phyloP scores from a whole-genome alignment of 2,797 vertebrate genomes.

The Epinephelus coioides region DNA sequence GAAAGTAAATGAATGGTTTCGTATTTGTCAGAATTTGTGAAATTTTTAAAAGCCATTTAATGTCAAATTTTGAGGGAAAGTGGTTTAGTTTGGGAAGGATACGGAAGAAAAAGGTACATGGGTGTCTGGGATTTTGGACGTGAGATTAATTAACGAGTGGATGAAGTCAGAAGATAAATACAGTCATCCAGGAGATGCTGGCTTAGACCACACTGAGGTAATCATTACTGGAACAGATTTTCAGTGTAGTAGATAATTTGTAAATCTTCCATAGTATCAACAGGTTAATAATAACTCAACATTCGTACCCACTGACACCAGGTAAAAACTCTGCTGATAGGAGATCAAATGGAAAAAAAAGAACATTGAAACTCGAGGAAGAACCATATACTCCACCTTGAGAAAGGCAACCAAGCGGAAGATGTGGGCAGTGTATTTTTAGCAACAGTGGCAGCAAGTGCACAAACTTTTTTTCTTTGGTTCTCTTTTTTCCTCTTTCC shows the following conservation, averaged over 20 bases:
- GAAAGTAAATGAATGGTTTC: neutral
- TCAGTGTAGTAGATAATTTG: neutral
- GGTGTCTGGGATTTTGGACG: neutral
- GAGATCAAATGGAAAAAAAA: slow-evolving; percentile 60
- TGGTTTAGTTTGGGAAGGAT: neutral
- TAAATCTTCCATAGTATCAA: slow-evolving; percentile 15
- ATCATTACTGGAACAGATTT: neutral
- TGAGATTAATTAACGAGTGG: neutral
- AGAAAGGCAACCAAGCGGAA: slow-evolving; percentile 64
- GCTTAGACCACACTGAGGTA: neutral
- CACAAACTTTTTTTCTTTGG: slow-evolving; percentile 66
- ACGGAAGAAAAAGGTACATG: neutral
- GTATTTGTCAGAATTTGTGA: neutral
- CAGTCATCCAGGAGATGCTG: neutral
- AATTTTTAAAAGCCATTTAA: neutral
- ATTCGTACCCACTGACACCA: slow-evolving; percentile 7
- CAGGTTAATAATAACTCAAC: slow-evolving; percentile 47
- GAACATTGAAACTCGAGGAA: slow-evolving; percentile 66
- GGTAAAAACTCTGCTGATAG: slow-evolving; percentile 34
- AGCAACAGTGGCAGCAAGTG: slow-evolving; percentile 77
- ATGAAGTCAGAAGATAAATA: neutral
- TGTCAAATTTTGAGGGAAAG: neutral
- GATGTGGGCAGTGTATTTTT: slow-evolving; percentile 85
- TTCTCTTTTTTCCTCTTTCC: slow-evolving; percentile 44
- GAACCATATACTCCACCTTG: slow-evolving; percentile 65